A percentile compares a stretch with the other conserved stretches of the same genome.
These are phyloP conservation scores for Eristalis arbustorum DNA, from an alignment of 2,888 invertebrate species.

Conservation along the genomic window DNA sequence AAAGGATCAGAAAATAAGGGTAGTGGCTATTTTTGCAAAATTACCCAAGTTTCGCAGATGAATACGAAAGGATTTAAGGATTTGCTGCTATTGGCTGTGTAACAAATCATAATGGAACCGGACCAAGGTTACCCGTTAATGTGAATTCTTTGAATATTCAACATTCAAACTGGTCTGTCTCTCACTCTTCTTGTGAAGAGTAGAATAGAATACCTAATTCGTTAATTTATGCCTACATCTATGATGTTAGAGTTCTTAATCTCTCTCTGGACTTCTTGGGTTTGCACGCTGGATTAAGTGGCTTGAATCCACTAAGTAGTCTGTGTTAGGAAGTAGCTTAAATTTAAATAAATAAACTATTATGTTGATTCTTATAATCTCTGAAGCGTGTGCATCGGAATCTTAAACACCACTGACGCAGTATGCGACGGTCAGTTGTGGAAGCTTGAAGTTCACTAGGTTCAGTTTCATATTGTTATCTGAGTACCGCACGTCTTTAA, in stretches of 20 bases:
- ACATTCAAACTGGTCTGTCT: neutral
- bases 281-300: neutral
- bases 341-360: no score
- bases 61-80: conserved; percentile 66
- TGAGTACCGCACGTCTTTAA: neutral
- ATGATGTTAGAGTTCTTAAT: neutral
- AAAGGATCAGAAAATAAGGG: conserved; percentile 36
- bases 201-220: neutral
- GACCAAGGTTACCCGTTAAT: conserved; percentile 35
- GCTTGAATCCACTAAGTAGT: neutral
- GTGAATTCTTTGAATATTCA: conserved; percentile 18
- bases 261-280: neutral
- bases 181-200: conserved; percentile 22
- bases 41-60: conserved; percentile 59
- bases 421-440: no score
- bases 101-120: conserved; percentile 46
- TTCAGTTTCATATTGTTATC: neutral
- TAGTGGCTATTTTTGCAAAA: conserved; percentile 65
- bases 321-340: neutral
- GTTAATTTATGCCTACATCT: neutral
- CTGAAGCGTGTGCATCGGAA: neutral
- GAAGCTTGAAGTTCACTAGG: neutral
- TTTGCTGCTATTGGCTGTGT: conserved; percentile 45
- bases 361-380: no score
- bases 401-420: neutral